Evolutionary conservation across 2,113 vertebrate species (phyloP), one percentile per base, ranked within the genome.

Genomic region (Perca schrenkii): DNA sequence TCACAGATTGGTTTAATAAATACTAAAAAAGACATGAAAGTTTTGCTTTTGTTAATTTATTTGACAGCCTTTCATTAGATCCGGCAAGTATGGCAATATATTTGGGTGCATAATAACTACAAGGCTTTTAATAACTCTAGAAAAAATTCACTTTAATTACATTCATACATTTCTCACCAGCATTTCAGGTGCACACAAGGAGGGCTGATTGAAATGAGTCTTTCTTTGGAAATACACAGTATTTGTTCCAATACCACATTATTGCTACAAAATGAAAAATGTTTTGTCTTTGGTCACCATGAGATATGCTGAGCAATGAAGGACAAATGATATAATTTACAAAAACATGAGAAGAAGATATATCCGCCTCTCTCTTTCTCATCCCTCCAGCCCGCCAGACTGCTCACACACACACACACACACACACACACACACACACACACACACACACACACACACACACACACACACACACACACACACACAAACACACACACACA

Each of bases 11-110:
- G 34, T 36, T 57, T 14, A 36, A 61, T 31, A 50, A 36, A 72
- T 22, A 49, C 15, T 11, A 2, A 49, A 54, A 19, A 62, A 21
- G 12, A 40, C 19, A 25, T 25, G 25, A 25, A 28, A 57, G 15
- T 68, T 80, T 72, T 70, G 25, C 47, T 58, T 64, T 49, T 80
- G 11, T 53, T 53, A 7, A 22, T 62, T 22, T 3, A n/a, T n/a
- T 34, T 40, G 46, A 67, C 54, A 75, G 64, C 3, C 12, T 75
- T 62, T 49, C 6, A 46, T 69, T 36, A 54, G 19, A 80, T 17
- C 3, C 66, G 68, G 17, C 3, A 34, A 50, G 12, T 1, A 40
- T 19, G n/a, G 15, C 21, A 52, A 47, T n/a, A 36, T 68, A 31
- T 70, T 19, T 22, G 6, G 6, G 19, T 68, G n/a, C 56, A 36